A percentile compares a stretch with the other conserved stretches of the same genome.
Evolutionary conservation across 2,113 vertebrate genomes (phyloP).

Genomic region (Bostrychus sinensis): DNA sequence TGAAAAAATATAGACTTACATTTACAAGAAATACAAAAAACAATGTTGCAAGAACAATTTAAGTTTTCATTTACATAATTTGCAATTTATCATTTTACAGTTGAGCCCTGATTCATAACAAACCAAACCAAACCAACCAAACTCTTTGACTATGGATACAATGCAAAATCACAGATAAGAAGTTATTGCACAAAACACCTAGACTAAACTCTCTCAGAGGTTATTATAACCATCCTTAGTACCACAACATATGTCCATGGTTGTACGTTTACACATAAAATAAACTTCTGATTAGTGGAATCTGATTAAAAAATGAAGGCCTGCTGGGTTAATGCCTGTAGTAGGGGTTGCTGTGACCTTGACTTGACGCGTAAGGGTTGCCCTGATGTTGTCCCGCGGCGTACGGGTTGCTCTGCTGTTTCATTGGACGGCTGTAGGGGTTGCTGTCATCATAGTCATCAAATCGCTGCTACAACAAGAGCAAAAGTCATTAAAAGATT

Average conservation of each 20-base stretch:
- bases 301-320: not conserved
- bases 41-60: not conserved
- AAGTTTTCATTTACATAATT: too few species aligned
- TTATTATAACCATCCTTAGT: not conserved
- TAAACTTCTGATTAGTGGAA: slow-evolving; percentile 1
- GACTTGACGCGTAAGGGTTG: slow-evolving; percentile 46
- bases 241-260: not conserved
- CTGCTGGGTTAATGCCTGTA: slow-evolving; percentile 34
- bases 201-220: too few species aligned
- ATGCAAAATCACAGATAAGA: too few species aligned
- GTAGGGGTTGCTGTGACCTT: slow-evolving; percentile 52
- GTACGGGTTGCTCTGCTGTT: slow-evolving; percentile 45
- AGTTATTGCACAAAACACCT: too few species aligned
- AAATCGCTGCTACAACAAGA: slow-evolving; percentile 28
- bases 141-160: too few species aligned
- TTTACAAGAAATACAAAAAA: not conserved
- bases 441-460: slow-evolving; percentile 23
- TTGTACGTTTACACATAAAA: too few species aligned
- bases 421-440: slow-evolving; percentile 9
- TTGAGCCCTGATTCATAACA: too few species aligned
- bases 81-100: too few species aligned
- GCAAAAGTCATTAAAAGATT: not conserved
- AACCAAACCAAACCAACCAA: too few species aligned
- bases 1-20: not conserved
- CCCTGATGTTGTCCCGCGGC: slow-evolving; percentile 14